Base-by-base conservation (phyloP, 2,888 invertebrate species). In the Trachelus troglodyta region DNA sequence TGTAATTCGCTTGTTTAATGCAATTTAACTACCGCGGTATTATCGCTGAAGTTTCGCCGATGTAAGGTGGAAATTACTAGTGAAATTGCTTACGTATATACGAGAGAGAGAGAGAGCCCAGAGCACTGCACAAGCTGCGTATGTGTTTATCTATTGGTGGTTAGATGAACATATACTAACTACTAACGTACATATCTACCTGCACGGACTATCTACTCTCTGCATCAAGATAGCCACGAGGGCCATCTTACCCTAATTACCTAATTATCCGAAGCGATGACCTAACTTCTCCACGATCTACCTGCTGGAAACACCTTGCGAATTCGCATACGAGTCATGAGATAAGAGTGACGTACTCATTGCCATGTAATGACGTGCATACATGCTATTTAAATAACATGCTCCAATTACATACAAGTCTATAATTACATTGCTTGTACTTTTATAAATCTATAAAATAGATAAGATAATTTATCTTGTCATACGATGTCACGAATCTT, bases 51-150 rank as follows among this genome's bases (percentile, higher is more conserved):
- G 89, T 90, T 90, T 86, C 86, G 86, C 86, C 84, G 87, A 88
- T 90, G 90, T 90, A 91, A 91, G 90, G 91, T 91, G 81, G 89
- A 88, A 90, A 91, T 91, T 91, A 90, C 88, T 89, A 89, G 90
- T 90, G 90, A 90, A 91, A 91, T 90, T 90, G 91, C 89, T 87
- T 90, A 87, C 87, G 33, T 34, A 34, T 34, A 89, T 87, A 89
- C 86, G 34, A 74, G 37, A 6, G 76, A 74, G 37, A 6, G 76
- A 84, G 84, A 84, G 83, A 84, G 85, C 87, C 86, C 83, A 83
- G 85, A 87, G 86, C 87, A 83, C 74, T 85, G 84, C 87, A 87
- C 89, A 90, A 89, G 90, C 89, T 90, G 87, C 85, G 87, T 88
- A 89, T 88, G 89, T 90, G 89, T 90, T 90, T 90, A 89, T 89